Conservation (phyloP, 1,140 invertebrate species). For the Papilio polyxenes region DNA sequence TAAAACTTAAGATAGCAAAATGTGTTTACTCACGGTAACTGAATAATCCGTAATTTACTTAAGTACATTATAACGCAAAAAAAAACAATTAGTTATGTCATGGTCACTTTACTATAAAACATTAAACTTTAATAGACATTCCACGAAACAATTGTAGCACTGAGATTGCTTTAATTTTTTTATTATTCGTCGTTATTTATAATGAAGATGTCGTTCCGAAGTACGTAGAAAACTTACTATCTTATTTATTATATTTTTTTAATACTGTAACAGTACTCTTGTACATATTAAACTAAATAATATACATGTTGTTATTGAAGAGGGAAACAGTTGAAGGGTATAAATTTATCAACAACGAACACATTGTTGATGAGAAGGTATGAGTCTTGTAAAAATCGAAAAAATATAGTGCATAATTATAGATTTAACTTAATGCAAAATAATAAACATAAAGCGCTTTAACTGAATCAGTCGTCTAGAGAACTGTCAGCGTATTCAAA, state of each 20-base stretch:
- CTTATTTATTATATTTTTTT: no score
- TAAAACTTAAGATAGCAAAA: background rate
- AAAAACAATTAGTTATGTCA: background rate
- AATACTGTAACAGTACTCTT: no score
- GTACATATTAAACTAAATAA: no score
- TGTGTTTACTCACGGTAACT: background rate
- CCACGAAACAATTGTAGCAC: background rate
- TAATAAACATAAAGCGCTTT: background rate
- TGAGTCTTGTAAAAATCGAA: no score
- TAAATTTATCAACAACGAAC: no score
- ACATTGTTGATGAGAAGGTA: no score
- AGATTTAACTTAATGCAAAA: background rate
- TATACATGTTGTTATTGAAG: no score
- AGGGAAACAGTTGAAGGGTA: no score
- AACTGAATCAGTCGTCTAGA: background rate
- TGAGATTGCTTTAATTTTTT: background rate
- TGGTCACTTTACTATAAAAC: constrained; percentile 7
- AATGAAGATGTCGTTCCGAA: background rate
- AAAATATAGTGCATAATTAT: no score
- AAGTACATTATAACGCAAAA: constrained; percentile 2
- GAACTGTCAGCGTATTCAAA: constrained; percentile 40
- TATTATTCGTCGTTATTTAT: background rate
- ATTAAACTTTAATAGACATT: constrained; percentile 16
- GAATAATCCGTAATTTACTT: background rate
- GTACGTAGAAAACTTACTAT: no score